phyloP scores from a whole-genome alignment of 2,888 invertebrate species.

The Itoplectis maculator region DNA sequence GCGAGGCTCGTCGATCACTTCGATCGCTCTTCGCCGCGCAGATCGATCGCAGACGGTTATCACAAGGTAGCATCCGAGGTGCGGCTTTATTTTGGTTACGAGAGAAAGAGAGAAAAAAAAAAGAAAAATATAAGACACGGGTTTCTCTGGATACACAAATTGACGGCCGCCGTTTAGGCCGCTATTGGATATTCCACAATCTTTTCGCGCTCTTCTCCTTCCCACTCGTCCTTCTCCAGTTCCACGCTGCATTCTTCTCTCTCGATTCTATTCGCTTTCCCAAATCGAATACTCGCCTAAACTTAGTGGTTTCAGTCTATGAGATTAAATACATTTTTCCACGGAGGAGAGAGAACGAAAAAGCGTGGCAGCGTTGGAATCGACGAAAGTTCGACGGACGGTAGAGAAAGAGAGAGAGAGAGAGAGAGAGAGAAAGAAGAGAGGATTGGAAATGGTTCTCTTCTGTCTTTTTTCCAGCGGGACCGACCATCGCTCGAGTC shows the following conservation, averaged over 20 bases:
- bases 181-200: conserved; percentile 19
- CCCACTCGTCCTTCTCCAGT: conserved; percentile 27
- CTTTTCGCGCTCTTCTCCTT: conserved; percentile 41
- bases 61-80: conserved; percentile 72
- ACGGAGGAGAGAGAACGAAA: conserved; percentile 44
- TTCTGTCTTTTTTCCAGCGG: background rate
- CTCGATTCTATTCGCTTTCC: conserved; percentile 16
- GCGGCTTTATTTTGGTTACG: conserved; percentile 60
- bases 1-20: conserved; percentile 44
- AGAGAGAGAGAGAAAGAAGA: conserved; percentile 29
- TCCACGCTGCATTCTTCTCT: conserved; percentile 33
- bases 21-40: too few species aligned
- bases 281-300: conserved; percentile 74
- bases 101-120: conserved; percentile 45
- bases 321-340: conserved; percentile 76
- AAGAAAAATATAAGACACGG: conserved; percentile 45
- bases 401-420: conserved; percentile 30
- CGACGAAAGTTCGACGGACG: conserved; percentile 45
- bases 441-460: conserved; percentile 2
- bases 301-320: conserved; percentile 77
- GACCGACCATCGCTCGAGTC: conserved; percentile 15
- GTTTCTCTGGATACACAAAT: conserved; percentile 39
- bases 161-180: conserved; percentile 40
- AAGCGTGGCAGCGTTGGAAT: conserved; percentile 73
- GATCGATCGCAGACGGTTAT: conserved; percentile 68